These are phyloP conservation scores for Ips typographus DNA, from an alignment of 1,140 invertebrate genomes.

Conservation along the genomic window DNA sequence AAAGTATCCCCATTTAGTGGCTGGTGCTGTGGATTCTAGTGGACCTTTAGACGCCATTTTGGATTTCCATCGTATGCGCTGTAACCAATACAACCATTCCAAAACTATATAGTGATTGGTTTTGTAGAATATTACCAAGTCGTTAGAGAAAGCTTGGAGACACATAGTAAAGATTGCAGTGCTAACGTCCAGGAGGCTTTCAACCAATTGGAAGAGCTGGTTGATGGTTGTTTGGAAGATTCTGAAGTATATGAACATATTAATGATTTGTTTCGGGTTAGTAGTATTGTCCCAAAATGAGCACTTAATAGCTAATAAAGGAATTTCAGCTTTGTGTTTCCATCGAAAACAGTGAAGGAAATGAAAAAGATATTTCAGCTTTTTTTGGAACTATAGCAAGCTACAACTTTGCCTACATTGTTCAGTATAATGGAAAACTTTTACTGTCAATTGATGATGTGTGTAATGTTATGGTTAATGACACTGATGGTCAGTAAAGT, in stretches of 20 bases:
- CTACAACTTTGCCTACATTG: slow-evolving; percentile 70
- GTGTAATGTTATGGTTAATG: slow-evolving; percentile 73
- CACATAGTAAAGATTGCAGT: slow-evolving; percentile 12
- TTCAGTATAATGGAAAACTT: slow-evolving; percentile 89
- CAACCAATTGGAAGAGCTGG: slow-evolving; percentile 17
- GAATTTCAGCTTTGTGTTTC: slow-evolving; percentile 11
- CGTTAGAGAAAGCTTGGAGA: slow-evolving; percentile 11
- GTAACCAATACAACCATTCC: background rate
- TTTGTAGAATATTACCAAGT: slow-evolving; percentile 24
- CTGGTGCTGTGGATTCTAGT: slow-evolving; percentile 82
- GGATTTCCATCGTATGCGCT: slow-evolving; percentile 72
- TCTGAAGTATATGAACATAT: slow-evolving; percentile 10
- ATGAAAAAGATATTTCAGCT: slow-evolving; percentile 71
- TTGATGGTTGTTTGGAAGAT: slow-evolving; percentile 18
- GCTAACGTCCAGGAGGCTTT: slow-evolving; percentile 18
- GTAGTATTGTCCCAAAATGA: background rate
- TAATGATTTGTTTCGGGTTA: slow-evolving; percentile 8
- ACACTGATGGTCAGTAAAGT: slow-evolving; percentile 54
- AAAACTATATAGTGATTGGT: background rate
- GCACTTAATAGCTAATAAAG: background rate
- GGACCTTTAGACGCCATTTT: slow-evolving; percentile 81
- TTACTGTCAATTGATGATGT: slow-evolving; percentile 75
- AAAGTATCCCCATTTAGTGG: slow-evolving; percentile 88
- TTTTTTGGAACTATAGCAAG: slow-evolving; percentile 55
- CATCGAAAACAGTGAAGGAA: slow-evolving; percentile 54